Conservation (phyloP, 2,797 vertebrate genomes). For the Halcyon chelicuti region DNA sequence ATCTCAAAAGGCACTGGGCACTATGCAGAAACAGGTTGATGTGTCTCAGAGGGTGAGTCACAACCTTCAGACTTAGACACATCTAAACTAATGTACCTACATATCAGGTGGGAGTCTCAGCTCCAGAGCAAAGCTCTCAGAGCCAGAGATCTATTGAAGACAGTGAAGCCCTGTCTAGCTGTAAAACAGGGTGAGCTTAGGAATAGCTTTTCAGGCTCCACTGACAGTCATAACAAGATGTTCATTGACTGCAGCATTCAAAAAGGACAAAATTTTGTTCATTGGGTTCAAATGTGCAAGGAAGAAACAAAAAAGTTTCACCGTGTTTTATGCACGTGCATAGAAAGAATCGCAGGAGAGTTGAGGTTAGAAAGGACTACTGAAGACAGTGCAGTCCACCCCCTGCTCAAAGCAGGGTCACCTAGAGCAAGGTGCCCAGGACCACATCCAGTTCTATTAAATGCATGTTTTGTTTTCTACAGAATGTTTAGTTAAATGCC, state of each 20-base stretch:
- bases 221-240: neutral
- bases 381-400: neutral
- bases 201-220: neutral
- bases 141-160: neutral
- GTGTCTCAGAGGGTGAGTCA: neutral
- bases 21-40: neutral
- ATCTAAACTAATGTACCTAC: neutral
- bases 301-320: neutral
- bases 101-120: neutral
- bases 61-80: neutral
- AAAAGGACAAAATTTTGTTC: neutral
- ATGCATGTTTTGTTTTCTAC: neutral
- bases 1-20: neutral
- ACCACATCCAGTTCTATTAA: neutral
- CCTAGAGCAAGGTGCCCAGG: neutral
- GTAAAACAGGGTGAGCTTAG: neutral
- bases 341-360: neutral
- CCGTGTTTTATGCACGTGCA: neutral
- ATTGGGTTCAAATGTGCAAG: neutral
- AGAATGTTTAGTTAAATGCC: neutral
- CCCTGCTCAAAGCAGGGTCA: neutral
- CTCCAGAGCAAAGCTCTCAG: neutral
- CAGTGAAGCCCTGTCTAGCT: neutral
- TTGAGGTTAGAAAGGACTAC: neutral
- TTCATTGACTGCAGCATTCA: neutral